Evolutionary conservation across 2,113 vertebrate species (phyloP).

Genomic region (Melanerpes aurifrons): DNA sequence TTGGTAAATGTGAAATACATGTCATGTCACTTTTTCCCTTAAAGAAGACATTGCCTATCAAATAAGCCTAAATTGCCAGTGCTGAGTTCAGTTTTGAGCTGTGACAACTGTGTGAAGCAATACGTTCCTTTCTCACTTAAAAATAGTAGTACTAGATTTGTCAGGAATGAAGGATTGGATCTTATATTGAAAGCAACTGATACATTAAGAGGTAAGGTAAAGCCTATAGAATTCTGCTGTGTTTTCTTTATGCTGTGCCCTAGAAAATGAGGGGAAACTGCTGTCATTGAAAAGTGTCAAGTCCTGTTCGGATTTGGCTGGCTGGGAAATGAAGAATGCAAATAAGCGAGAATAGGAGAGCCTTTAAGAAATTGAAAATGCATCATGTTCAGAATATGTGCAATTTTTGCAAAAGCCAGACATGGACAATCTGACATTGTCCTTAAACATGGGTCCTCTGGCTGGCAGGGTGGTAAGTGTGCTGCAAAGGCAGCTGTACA

Average conservation of each 20-base stretch:
- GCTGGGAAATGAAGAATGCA: background rate
- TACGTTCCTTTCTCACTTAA: background rate
- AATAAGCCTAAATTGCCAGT: background rate
- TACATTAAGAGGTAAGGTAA: background rate
- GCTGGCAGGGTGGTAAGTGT: background rate
- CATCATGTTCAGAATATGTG: background rate
- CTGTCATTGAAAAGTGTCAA: background rate
- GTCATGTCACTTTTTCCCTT: background rate
- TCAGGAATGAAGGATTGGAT: background rate
- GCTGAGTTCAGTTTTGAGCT: background rate
- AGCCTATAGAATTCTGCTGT: background rate
- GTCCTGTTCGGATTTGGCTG: background rate
- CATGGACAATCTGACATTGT: background rate
- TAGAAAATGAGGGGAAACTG: background rate
- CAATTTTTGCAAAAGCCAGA: background rate
- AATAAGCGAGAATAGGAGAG: background rate
- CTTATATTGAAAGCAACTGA: background rate
- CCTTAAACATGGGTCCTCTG: background rate
- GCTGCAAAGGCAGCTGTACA: background rate
- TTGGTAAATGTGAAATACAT: background rate
- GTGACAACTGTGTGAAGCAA: background rate
- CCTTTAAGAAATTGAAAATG: slow-evolving; percentile 7
- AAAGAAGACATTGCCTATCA: background rate
- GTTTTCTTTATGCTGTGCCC: background rate
- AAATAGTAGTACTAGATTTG: background rate